These are phyloP conservation scores for Stomorhina lunata DNA, from an alignment of 2,888 invertebrate species.

Conservation along the genomic window DNA sequence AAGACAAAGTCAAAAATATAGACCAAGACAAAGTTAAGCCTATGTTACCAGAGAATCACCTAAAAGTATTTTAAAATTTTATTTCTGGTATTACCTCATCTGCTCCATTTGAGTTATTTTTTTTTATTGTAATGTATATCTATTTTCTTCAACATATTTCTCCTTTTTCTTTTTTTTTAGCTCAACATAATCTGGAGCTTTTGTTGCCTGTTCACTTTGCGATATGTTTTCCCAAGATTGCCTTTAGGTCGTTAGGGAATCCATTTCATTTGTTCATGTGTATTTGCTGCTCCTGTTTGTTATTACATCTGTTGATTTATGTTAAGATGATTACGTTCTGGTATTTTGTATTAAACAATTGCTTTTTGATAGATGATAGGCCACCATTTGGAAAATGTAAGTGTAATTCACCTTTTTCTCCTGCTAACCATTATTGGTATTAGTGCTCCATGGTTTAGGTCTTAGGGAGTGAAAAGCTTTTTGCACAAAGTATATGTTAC, in stretches of 20 bases:
- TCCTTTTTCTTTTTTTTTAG: not conserved
- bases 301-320: conserved; percentile 52
- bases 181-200: not conserved
- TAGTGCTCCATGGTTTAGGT: no score
- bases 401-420: no score
- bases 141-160: not conserved
- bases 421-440: no score
- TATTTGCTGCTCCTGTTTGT: not conserved
- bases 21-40: no score
- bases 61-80: not conserved
- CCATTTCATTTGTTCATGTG: not conserved
- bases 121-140: not conserved
- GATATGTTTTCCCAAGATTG: conserved; percentile 39
- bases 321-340: conserved; percentile 44
- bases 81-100: not conserved
- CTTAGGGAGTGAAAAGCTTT: no score
- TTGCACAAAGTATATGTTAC: no score
- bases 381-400: no score
- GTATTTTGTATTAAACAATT: conserved; percentile 36
- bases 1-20: no score
- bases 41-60: no score
- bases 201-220: conserved; percentile 26
- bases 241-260: conserved; percentile 49
- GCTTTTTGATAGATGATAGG: conserved; percentile 50
- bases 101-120: conserved; percentile 22